Percentiles rank a stretch among this genome's conserved stretches.
phyloP scores from a whole-genome alignment of 2,888 invertebrate genomes.

The Lobophora halterata region DNA sequence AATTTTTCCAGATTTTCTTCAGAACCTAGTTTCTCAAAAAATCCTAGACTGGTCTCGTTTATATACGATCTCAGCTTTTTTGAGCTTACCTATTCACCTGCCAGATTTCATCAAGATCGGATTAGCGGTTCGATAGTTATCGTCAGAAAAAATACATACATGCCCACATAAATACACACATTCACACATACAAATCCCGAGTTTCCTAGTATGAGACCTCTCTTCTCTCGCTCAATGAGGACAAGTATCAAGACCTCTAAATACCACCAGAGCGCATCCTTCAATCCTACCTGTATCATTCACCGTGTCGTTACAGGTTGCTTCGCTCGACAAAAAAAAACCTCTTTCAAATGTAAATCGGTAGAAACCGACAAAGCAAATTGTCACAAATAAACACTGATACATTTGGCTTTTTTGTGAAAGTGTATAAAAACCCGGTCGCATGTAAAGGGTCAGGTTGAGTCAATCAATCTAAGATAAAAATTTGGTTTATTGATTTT shows the following conservation, averaged over 20 bases:
- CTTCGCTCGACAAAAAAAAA: slow-evolving; percentile 61
- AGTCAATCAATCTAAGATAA: slow-evolving; percentile 78
- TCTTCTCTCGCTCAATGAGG: too few relatives aligned
- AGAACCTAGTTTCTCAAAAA: too few relatives aligned
- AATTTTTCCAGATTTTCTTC: too few relatives aligned
- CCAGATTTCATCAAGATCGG: too few relatives aligned
- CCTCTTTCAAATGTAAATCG: slow-evolving; percentile 78
- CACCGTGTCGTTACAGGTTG: slow-evolving; percentile 76
- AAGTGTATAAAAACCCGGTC: slow-evolving; percentile 67
- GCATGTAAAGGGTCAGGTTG: slow-evolving; percentile 74
- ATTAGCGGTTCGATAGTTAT: too few relatives aligned
- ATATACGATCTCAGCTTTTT: too few relatives aligned
- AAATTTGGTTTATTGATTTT: slow-evolving; percentile 70
- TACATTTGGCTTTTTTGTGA: slow-evolving; percentile 70
- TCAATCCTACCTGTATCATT: slow-evolving; percentile 71
- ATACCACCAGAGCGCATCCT: slow-evolving; percentile 40
- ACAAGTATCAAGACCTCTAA: slow-evolving; percentile 52
- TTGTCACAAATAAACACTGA: slow-evolving; percentile 81
- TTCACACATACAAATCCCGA: too few relatives aligned
- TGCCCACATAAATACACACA: too few relatives aligned
- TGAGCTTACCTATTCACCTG: too few relatives aligned
- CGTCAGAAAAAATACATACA: too few relatives aligned
- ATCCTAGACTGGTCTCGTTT: too few relatives aligned
- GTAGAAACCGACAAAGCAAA: slow-evolving; percentile 79
- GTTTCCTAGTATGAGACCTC: too few relatives aligned